Evolutionary conservation across 2,888 invertebrate species (phyloP).

Genomic region (Tipula lateralis): DNA sequence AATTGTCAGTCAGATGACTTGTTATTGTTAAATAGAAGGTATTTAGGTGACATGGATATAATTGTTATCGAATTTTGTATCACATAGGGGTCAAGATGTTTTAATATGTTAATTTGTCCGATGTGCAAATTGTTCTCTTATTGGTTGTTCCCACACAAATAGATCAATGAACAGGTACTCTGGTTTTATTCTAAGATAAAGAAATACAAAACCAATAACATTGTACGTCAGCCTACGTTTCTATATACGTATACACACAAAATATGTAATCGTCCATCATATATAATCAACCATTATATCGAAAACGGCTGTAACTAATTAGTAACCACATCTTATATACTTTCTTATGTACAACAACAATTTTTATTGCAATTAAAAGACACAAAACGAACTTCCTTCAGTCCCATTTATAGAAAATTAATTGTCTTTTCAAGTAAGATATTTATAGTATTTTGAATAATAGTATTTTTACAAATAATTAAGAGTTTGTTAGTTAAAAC

Average conservation of each 20-base stretch:
- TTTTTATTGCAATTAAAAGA: constrained; percentile 3
- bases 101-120: no score
- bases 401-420: not conserved
- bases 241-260: not conserved
- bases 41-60: not conserved
- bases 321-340: not conserved
- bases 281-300: no score
- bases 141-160: no score
- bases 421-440: not conserved
- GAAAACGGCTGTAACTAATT: not conserved
- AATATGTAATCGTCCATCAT: not conserved
- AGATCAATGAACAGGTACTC: no score
- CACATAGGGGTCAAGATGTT: no score
- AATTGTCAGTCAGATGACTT: not conserved
- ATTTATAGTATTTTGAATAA: not conserved
- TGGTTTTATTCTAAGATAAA: no score
- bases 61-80: no score
- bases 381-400: not conserved
- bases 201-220: not conserved
- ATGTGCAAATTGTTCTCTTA: no score
- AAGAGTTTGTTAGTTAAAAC: not conserved
- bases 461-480: not conserved
- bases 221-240: not conserved
- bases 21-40: not conserved
- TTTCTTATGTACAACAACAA: not conserved